Percentiles rank a stretch among this genome's conserved stretches.
Evolutionary conservation across 2,113 vertebrate genomes (phyloP).

Genomic region (Maccullochella peelii): DNA sequence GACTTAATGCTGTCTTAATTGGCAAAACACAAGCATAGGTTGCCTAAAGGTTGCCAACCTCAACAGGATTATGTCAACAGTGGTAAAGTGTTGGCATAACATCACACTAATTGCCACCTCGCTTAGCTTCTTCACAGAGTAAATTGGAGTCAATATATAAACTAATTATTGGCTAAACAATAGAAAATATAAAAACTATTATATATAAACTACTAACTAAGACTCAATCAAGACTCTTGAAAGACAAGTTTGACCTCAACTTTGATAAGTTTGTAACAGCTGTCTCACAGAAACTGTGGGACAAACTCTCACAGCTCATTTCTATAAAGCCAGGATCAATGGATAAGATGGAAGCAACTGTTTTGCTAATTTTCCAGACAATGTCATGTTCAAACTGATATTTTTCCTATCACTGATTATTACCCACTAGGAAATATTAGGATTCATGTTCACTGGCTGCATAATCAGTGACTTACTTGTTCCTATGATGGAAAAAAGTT

Average conservation of each 20-base stretch:
- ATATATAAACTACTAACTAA: too few relatives aligned
- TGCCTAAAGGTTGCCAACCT: background rate
- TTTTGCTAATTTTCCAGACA: background rate
- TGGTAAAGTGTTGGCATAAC: background rate
- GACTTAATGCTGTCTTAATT: background rate
- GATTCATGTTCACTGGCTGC: background rate
- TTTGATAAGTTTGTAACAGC: background rate
- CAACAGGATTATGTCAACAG: background rate
- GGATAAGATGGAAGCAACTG: background rate
- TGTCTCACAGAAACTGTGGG: background rate
- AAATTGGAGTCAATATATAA: background rate
- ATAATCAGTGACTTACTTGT: background rate
- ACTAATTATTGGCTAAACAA: background rate
- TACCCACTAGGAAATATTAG: background rate
- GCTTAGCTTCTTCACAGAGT: background rate
- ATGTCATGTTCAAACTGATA: background rate
- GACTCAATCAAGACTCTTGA: background rate
- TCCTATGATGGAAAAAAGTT: background rate
- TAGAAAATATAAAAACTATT: background rate
- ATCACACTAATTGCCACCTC: background rate
- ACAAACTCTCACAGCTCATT: background rate
- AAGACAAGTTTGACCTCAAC: background rate
- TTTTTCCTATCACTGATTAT: background rate
- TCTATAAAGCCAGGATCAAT: background rate
- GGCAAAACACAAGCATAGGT: background rate